Evolutionary conservation across 2,888 invertebrate species (phyloP).

Genomic region (Chrysopilus asiliformis): DNA sequence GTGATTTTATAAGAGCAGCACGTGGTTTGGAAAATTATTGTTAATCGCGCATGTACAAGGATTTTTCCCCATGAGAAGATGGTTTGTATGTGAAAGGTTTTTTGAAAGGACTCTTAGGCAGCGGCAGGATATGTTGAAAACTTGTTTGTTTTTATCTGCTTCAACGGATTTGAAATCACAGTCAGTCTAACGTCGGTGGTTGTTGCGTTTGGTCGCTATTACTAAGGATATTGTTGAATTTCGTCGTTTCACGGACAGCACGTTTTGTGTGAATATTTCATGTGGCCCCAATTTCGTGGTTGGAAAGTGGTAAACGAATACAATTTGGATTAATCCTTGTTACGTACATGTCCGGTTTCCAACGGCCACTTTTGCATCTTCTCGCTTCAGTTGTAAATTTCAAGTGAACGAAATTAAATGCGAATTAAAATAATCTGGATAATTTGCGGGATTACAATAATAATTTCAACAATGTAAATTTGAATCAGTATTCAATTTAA

Average conservation of each 20-base stretch:
- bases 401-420: too few species aligned
- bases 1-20: too few species aligned
- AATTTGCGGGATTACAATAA: too few species aligned
- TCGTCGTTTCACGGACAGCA: not conserved
- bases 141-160: not conserved
- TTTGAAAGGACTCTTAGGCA: too few species aligned
- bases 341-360: not conserved
- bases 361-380: not conserved
- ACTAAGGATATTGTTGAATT: not conserved
- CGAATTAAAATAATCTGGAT: too few species aligned
- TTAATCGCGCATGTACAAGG: too few species aligned
- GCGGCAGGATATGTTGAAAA: too few species aligned
- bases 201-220: constrained; percentile 23
- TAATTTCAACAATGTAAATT: too few species aligned
- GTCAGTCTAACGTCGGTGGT: constrained; percentile 24
- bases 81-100: too few species aligned
- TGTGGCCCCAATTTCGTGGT: not conserved
- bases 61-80: too few species aligned
- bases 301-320: not conserved
- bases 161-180: not conserved
- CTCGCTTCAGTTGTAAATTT: too few species aligned
- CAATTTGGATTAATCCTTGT: not conserved
- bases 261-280: not conserved
- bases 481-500: constrained; percentile 1
- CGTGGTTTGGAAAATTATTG: too few species aligned